phyloP scores from a whole-genome alignment of 2,113 vertebrate species.

The Ibidorhyncha struthersii region DNA sequence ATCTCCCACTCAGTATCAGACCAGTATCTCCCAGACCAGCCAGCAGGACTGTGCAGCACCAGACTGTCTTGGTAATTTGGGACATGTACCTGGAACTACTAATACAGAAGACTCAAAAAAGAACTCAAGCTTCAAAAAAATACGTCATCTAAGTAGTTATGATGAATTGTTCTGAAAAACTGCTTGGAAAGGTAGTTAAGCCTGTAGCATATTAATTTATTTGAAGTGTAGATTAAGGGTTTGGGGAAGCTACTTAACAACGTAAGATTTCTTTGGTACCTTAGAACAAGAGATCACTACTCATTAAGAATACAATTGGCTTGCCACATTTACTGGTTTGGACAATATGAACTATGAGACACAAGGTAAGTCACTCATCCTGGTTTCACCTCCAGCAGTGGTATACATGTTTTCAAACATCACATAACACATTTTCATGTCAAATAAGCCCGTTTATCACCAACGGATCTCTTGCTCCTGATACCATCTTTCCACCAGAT shows the following conservation, averaged over 20 bases:
- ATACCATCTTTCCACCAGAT: constrained; percentile 63
- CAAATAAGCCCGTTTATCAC: background rate
- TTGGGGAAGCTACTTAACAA: background rate
- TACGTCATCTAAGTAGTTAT: background rate
- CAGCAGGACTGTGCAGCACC: background rate
- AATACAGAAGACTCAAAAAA: background rate
- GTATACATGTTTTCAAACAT: background rate
- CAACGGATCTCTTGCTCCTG: background rate
- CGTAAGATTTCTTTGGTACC: background rate
- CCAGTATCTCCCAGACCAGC: background rate
- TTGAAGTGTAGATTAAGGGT: background rate
- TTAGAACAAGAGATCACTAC: background rate
- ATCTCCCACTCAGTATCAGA: background rate
- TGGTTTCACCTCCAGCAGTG: background rate
- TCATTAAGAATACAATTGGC: background rate
- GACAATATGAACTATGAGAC: background rate
- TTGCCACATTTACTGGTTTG: background rate
- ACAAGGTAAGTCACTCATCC: background rate
- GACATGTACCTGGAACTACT: background rate
- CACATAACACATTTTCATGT: background rate
- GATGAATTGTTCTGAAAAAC: background rate
- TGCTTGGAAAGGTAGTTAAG: background rate
- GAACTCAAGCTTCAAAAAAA: background rate
- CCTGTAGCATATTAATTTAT: background rate
- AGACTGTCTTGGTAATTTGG: background rate